Evolutionary conservation across 2,797 vertebrate genomes (phyloP), one percentile per base, ranked within the genome.

Genomic region (Acipenser oxyrinchus): DNA sequence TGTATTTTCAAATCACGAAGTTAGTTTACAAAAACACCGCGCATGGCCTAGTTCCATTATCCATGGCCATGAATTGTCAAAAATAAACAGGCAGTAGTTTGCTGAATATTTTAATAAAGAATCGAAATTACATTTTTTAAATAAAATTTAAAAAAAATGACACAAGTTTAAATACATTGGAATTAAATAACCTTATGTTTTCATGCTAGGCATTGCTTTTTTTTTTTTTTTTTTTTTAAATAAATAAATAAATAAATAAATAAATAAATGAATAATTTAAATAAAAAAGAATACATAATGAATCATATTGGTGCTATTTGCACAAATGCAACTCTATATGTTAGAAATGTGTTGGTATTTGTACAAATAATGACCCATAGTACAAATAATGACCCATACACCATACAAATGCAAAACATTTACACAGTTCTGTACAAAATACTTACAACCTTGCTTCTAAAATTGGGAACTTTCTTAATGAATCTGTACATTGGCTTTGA

Each of bases 111-210:
- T 70, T 67, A 66, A 69, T 70, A 64, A 37, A 37, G 69, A 71
- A 83, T 86, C 82, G 73, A 82, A 88, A 85, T 85, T 83, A 88
- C 82, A 84, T 83, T 90, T 90, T 89, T 87, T 87, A 87, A 89
- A 85, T 81, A 55, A 82, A 71, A 82, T 81, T 50, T n/a, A n/a
- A 77, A 87, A 88, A 90, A 89, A 88, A 81, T 72, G 76, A 84
- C 86, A 87, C 83, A 80, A 77, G 63, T 82, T 77, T 80, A 66
- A 73, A 79, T 83, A 88, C 85, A 83, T 76, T 86, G 37, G 37
- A 37, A 37, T 37, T 71, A 88, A 88, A 85, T 77, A 76, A 87
- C 85, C 75, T 76, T 81, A 87, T 82, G 82, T 85, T 72, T 69
- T 87, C 87, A 90, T 91, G 89, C 87, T 81, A 81, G 80, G 75